Base-by-base conservation (phyloP, 1,140 invertebrate species). In the Schlechtendalia chinensis region DNA sequence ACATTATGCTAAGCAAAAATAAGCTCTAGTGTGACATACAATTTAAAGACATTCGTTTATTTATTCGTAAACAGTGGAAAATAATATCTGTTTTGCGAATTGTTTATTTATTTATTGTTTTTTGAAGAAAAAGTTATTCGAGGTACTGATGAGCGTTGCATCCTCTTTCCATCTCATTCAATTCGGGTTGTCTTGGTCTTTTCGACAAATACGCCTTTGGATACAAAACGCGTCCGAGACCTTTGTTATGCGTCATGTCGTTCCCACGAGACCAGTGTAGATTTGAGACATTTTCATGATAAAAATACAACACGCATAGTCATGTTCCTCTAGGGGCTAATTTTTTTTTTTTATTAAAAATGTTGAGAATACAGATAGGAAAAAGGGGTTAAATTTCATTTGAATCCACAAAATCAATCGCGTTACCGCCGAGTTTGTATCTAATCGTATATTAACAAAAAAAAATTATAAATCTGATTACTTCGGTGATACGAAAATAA, bases 151-250 rank as follows among this genome's bases (percentile, higher is more conserved):
- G 47, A 71, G 16, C 47, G 16, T 6, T 5, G 2, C 1, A 0
- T 24, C 11, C 50, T 71, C 53, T 71, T 50, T 22, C 8, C 47
- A 71, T 71, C 47, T 71, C 45, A 50, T 71, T 71, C 45, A 5
- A 71, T 71, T 32, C 47, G 22, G n/a, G 47, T 50, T 5, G 45
- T 12, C 67, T 53, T 27, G 17, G 22, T 5, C 5, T 67, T 16
- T 32, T 45, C 19, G 32, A 5, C 1, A 39, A 67, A 19, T 67
- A 39, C 5, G 19, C n/a, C 11, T 69, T 47, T 47, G n/a, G 29
- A 1, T 47, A 47, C 6, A 29, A 54, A 74, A 74, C 19, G 50
- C 24, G 0, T n/a, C 50, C 27, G 29, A 32, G 27, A 56, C 27
- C 71, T 32, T 74, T 22, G 24, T 56, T 74, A 29, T 56, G 27